These are phyloP conservation scores for Dendrolimus punctatus DNA, from an alignment of 1,140 invertebrate species.

Conservation along the genomic window DNA sequence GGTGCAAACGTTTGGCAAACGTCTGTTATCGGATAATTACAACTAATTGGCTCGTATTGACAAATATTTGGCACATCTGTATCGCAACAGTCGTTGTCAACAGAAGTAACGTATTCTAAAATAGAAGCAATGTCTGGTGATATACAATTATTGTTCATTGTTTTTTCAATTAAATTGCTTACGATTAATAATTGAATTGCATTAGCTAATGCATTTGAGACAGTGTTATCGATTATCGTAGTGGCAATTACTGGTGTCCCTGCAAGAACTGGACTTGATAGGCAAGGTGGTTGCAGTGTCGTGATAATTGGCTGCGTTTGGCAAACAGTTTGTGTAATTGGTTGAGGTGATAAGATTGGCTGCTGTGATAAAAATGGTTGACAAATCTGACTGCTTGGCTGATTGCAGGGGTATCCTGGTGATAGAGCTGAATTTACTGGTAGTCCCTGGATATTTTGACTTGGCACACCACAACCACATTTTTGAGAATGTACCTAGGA, in stretches of 20 bases:
- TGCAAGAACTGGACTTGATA: no score
- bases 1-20: no score
- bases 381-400: no score
- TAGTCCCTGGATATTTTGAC: no score
- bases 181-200: slow-evolving; percentile 41
- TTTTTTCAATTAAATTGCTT: slow-evolving; percentile 32
- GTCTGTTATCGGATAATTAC: not conserved
- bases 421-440: no score
- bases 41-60: not conserved
- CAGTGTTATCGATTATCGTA: slow-evolving; percentile 34
- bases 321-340: not conserved
- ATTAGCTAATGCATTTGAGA: slow-evolving; percentile 41
- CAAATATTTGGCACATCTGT: not conserved
- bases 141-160: slow-evolving; percentile 10
- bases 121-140: slow-evolving; percentile 3
- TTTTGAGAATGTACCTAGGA: no score
- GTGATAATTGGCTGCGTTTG: not conserved
- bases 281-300: not conserved
- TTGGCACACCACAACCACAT: no score
- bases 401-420: no score
- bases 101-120: no score
- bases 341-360: not conserved
- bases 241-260: slow-evolving; percentile 13
- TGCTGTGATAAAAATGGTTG: no score
- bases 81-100: not conserved